A percentile compares a stretch with the other conserved stretches of the same genome.
Evolutionary conservation across 2,113 vertebrate genomes (phyloP).

Genomic region (Cheirogaleus medius): DNA sequence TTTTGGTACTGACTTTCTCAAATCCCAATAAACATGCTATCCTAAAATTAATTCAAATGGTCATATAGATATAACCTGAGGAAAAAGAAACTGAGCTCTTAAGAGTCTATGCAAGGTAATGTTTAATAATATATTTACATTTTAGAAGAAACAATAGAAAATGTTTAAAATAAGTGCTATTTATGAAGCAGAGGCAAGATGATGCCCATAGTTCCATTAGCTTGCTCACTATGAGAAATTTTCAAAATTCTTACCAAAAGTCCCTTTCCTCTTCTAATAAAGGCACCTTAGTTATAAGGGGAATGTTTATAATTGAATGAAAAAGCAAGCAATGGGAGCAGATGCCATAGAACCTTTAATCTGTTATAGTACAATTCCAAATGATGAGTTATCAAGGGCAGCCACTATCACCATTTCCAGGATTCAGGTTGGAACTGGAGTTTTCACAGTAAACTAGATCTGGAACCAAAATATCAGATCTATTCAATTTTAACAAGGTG

Average conservation of each 20-base stretch:
- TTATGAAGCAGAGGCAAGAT: not conserved
- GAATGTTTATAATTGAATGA: not conserved
- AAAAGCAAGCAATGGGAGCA: not conserved
- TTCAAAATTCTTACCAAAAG: not conserved
- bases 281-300: not conserved
- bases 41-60: not conserved
- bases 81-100: not conserved
- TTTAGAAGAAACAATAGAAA: not conserved
- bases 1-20: not conserved
- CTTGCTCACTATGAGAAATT: not conserved
- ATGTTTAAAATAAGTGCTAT: not conserved
- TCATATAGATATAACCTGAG: not conserved
- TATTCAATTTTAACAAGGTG: not conserved
- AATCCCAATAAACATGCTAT: not conserved
- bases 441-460: not conserved
- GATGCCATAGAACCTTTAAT: not conserved
- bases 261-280: not conserved
- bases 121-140: not conserved
- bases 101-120: not conserved
- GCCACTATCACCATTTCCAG: not conserved
- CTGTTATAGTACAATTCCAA: not conserved
- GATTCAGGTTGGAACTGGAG: not conserved
- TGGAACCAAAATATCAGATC: not conserved
- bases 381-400: not conserved
- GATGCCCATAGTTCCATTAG: not conserved